Conservation (phyloP, 2,113 vertebrate species). For the Brachypteracias leptosomus region DNA sequence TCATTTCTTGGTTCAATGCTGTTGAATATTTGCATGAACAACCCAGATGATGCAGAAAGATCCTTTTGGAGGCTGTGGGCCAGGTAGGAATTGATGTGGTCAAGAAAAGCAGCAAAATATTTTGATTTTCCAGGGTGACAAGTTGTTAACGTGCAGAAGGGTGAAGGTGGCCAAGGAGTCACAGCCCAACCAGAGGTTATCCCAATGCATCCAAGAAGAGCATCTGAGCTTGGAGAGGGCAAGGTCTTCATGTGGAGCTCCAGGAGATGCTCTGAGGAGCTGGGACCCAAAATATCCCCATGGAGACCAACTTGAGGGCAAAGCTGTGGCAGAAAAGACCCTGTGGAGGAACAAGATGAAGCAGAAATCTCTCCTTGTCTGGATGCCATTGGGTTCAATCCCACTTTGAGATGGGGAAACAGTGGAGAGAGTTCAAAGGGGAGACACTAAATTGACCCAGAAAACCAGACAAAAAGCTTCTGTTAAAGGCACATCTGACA, state of each 20-base stretch:
- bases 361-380: not conserved
- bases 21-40: not conserved
- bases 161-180: not conserved
- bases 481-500: not conserved
- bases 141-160: rapidly evolving
- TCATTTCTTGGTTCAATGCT: not conserved
- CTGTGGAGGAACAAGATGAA: not conserved
- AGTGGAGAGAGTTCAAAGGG: not conserved
- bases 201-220: not conserved
- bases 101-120: not conserved
- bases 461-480: not conserved
- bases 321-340: not conserved
- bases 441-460: not conserved
- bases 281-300: not conserved
- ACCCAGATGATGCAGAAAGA: not conserved
- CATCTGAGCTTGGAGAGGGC: not conserved
- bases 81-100: not conserved
- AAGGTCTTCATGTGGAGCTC: not conserved
- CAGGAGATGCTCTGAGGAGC: not conserved
- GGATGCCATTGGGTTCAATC: not conserved
- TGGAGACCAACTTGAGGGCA: not conserved
- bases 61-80: not conserved
- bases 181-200: not conserved
- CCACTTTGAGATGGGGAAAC: not conserved
- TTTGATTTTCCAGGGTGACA: not conserved